Conservation (phyloP, 2,113 vertebrate species). For the Tauraco erythrolophus region DNA sequence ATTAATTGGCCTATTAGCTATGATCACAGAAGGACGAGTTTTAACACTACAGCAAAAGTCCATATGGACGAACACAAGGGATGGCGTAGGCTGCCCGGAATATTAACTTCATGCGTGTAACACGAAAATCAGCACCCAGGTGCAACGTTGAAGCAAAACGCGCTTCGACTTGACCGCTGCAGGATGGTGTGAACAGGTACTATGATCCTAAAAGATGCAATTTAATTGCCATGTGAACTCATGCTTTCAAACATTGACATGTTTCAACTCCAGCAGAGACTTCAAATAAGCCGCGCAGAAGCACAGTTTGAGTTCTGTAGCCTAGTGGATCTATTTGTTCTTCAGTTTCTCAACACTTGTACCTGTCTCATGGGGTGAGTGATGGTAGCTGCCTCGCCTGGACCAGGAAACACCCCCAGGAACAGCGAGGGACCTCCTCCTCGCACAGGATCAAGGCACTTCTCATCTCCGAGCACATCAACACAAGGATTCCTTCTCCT, state of each 20-base stretch:
- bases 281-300: background rate
- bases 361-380: background rate
- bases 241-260: background rate
- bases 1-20: background rate
- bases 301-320: background rate
- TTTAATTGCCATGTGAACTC: background rate
- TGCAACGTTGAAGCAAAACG: background rate
- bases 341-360: background rate
- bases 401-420: background rate
- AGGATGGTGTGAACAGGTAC: background rate
- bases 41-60: background rate
- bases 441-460: background rate
- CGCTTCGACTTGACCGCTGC: background rate
- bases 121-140: background rate
- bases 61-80: background rate
- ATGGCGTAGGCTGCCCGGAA: background rate
- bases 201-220: too few relatives aligned
- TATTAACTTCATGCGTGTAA: background rate
- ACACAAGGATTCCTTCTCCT: fast-evolving
- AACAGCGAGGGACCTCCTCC: background rate
- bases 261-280: background rate
- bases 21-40: background rate
- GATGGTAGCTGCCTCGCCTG: background rate
- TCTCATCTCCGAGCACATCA: fast-evolving
- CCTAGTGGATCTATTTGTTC: background rate